Percentiles rank a stretch among this genome's conserved stretches.
phyloP scores from a whole-genome alignment of 2,888 invertebrate species.

The Sicus ferrugineus region DNA sequence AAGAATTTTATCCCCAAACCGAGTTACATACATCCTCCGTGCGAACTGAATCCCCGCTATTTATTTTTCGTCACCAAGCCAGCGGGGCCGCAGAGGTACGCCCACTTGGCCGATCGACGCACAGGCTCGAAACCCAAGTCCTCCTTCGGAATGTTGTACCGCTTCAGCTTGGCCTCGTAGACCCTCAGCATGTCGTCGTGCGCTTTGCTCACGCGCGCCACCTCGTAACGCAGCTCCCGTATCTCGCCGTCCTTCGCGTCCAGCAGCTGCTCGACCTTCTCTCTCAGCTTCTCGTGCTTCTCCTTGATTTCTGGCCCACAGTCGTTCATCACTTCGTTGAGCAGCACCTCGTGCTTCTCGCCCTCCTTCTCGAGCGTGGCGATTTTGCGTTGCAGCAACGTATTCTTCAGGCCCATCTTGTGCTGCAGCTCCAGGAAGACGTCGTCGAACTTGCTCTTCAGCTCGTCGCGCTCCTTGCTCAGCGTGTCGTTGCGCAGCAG shows the following conservation, averaged over 20 bases:
- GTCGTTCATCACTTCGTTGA: conserved; percentile 72
- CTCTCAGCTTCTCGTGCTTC: conserved; percentile 61
- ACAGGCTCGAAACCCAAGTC: conserved; percentile 83
- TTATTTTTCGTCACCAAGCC: conserved; percentile 72
- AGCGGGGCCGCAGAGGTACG: conserved; percentile 76
- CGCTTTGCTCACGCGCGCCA: conserved; percentile 82
- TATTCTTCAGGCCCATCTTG: conserved; percentile 79
- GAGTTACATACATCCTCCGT: too few relatives aligned
- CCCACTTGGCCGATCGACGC: conserved; percentile 66
- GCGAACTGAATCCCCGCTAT: too few relatives aligned
- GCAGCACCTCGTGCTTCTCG: conserved; percentile 75
- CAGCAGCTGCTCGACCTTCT: conserved; percentile 74
- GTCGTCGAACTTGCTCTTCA: conserved; percentile 80
- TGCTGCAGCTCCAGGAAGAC: conserved; percentile 89
- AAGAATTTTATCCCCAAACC: too few relatives aligned
- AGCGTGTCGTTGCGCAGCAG: conserved; percentile 82
- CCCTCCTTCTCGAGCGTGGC: conserved; percentile 71
- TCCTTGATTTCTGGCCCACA: conserved; percentile 57
- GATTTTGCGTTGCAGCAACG: conserved; percentile 80
- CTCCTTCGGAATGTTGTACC: conserved; percentile 79
- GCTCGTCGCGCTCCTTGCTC: conserved; percentile 77
- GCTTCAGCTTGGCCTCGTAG: conserved; percentile 80
- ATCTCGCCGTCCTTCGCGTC: conserved; percentile 82
- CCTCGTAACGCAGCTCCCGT: conserved; percentile 82
- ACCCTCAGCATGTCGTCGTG: conserved; percentile 84